Percentiles rank a stretch among this genome's conserved stretches.
Conservation (phyloP, 2,113 vertebrate genomes). For the Pseudonaja textilis region DNA sequence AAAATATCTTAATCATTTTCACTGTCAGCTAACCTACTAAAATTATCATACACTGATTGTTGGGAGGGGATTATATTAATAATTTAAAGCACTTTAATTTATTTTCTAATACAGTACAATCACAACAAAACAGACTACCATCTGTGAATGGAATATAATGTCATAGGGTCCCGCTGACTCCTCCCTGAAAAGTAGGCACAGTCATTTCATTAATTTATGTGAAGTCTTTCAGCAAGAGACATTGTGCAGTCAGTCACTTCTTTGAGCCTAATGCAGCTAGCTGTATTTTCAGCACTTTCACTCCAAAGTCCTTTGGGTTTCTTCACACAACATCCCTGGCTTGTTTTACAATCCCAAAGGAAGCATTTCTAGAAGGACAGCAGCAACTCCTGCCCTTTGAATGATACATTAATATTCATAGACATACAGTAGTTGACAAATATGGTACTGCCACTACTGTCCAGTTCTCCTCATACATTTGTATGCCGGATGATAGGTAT, state of each 20-base stretch:
- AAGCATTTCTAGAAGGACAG: not conserved
- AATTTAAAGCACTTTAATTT: not conserved
- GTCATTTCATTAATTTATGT: not conserved
- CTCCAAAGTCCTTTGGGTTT: not conserved
- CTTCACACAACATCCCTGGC: not conserved
- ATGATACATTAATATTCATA: not conserved
- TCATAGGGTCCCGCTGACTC: not conserved
- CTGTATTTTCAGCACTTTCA: not conserved
- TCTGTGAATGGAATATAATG: not conserved
- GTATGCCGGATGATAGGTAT: not conserved
- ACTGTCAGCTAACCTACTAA: not conserved
- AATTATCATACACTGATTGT: not conserved
- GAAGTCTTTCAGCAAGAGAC: not conserved
- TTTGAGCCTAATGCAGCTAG: not conserved
- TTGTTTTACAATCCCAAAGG: not conserved
- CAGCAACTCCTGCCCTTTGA: not conserved
- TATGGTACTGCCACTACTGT: not conserved
- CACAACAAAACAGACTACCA: not conserved
- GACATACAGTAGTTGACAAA: not conserved
- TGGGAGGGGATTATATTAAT: not conserved
- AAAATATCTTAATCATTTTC: not conserved
- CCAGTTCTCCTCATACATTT: not conserved
- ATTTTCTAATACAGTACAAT: not conserved
- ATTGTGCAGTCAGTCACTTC: not conserved
- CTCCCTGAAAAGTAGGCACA: not conserved